These are phyloP conservation scores for Mnemiopsis leidyi DNA, from an alignment of 37 sponge, comb jelly and placozoan genomes.

Conservation along the genomic window DNA sequence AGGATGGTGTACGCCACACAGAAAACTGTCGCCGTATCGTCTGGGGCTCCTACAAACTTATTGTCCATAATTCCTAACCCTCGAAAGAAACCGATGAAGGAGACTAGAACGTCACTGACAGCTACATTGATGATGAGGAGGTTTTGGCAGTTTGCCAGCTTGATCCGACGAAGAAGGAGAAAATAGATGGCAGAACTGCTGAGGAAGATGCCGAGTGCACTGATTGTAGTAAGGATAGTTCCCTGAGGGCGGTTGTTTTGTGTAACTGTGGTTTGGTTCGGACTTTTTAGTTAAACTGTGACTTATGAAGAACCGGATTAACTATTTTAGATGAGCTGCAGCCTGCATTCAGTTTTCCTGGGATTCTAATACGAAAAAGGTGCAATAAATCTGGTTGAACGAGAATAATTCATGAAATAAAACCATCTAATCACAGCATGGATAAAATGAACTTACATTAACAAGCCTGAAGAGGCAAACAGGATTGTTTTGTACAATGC, in stretches of 20 bases:
- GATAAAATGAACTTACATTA: neutral
- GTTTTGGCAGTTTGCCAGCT: neutral
- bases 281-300: too few relatives aligned
- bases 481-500: neutral
- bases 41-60: neutral
- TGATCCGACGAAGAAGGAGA: neutral
- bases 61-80: neutral
- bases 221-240: neutral
- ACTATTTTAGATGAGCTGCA: too few relatives aligned
- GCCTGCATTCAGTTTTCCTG: too few relatives aligned
- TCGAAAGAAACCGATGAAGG: neutral
- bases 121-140: constrained; percentile 3
- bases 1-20: neutral
- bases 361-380: too few relatives aligned
- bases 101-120: neutral
- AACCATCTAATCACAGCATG: too few relatives aligned
- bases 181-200: neutral
- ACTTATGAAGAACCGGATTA: too few relatives aligned
- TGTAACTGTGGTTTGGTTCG: too few relatives aligned
- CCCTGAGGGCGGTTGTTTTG: neutral
- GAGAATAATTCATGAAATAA: too few relatives aligned
- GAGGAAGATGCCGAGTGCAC: neutral
- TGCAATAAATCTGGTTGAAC: too few relatives aligned
- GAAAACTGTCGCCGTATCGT: neutral
- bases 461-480: neutral